Conservation (phyloP, 2,113 vertebrate genomes). For the Gobiocypris rarus region DNA sequence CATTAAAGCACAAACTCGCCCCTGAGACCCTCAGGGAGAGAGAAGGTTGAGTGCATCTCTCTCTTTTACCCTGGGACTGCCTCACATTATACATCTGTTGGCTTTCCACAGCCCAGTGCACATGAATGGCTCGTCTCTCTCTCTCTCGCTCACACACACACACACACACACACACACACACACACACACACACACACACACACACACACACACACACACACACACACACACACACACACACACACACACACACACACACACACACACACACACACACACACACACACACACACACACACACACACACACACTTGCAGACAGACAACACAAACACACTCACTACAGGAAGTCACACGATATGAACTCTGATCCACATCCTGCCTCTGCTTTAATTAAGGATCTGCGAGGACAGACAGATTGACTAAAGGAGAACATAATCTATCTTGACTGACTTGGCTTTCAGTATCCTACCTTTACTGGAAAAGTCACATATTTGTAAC, state of each 20-base stretch:
- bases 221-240: neutral
- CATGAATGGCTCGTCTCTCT: constrained; percentile 75
- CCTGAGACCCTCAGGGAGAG: neutral
- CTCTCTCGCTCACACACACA: constrained; percentile 12
- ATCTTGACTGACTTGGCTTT: neutral
- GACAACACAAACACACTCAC: constrained; percentile 28
- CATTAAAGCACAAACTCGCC: constrained; percentile 22
- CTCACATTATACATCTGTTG: constrained; percentile 76
- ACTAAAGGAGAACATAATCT: constrained; percentile 18
- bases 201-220: too few species aligned
- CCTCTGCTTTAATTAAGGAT: constrained; percentile 69
- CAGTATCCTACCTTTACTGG: neutral
- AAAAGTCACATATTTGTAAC: too few species aligned
- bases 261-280: too few species aligned
- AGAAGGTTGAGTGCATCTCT: constrained; percentile 37
- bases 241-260: constrained; percentile 1
- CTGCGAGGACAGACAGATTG: constrained; percentile 64
- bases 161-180: neutral
- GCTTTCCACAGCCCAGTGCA: constrained; percentile 78
- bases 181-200: constrained; percentile 18
- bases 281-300: too few species aligned
- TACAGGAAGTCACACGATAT: constrained; percentile 52
- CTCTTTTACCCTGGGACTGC: constrained; percentile 34
- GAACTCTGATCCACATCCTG: constrained; percentile 50
- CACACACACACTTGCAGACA: neutral